Conservation (phyloP, 2,113 vertebrate species). For the Maccullochella peelii region DNA sequence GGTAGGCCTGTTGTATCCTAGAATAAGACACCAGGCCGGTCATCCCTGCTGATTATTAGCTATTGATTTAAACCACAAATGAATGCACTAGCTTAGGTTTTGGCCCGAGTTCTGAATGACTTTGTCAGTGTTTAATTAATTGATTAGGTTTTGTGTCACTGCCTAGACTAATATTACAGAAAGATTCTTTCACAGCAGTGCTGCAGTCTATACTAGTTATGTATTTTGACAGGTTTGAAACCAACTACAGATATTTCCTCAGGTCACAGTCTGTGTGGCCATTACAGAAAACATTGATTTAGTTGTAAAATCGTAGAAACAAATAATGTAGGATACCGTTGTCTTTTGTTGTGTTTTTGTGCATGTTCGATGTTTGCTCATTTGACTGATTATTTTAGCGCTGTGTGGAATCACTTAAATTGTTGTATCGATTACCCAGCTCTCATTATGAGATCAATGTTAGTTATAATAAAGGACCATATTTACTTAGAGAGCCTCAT, state of each 20-base stretch:
- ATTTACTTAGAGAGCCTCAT: background rate
- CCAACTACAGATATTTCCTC: background rate
- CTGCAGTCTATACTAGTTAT: background rate
- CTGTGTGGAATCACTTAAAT: background rate
- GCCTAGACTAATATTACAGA: background rate
- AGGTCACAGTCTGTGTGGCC: background rate
- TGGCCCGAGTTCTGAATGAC: background rate
- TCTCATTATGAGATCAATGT: constrained; percentile 19
- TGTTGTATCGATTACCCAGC: background rate
- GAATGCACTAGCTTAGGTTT: background rate
- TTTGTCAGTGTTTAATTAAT: background rate
- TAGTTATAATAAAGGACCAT: background rate
- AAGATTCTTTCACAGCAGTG: background rate
- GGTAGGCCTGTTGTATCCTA: background rate
- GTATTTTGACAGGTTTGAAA: background rate
- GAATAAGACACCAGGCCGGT: background rate
- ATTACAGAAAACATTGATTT: background rate
- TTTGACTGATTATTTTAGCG: background rate
- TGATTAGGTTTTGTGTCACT: background rate
- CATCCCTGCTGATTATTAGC: background rate
- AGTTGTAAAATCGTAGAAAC: background rate
- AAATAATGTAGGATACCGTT: background rate
- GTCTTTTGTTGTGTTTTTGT: background rate
- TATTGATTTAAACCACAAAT: background rate
- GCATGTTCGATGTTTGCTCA: background rate